Percentiles rank a stretch among this genome's conserved stretches.
These are phyloP conservation scores for Chymomyza caudatula DNA, from an alignment of 2,888 invertebrate genomes.

Conservation along the genomic window DNA sequence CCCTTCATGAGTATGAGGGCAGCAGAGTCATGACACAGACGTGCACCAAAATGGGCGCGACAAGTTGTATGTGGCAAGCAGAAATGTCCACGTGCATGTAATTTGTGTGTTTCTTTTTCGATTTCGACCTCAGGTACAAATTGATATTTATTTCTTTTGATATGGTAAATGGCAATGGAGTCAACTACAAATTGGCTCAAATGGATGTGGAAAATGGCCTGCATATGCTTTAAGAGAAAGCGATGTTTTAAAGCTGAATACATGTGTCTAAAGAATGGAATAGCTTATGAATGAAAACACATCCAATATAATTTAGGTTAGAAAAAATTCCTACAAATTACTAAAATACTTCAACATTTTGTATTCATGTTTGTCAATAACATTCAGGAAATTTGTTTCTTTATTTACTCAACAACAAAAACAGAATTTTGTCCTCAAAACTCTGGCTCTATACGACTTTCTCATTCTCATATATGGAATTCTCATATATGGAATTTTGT, in stretches of 20 bases:
- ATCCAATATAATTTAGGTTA: too few relatives aligned
- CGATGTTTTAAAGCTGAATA: background rate
- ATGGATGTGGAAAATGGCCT: conserved; percentile 7
- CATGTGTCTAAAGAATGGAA: too few relatives aligned
- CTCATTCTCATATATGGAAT: too few relatives aligned
- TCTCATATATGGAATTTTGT: too few relatives aligned
- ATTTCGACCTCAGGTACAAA: conserved; percentile 42
- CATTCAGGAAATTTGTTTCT: too few relatives aligned
- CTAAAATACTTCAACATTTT: too few relatives aligned
- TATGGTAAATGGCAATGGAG: conserved; percentile 15
- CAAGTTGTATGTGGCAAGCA: background rate
- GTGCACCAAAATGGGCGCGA: conserved; percentile 17
- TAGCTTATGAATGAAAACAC: too few relatives aligned
- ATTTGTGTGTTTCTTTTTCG: conserved; percentile 37
- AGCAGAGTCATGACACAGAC: background rate
- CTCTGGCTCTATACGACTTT: too few relatives aligned
- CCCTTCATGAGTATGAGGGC: conserved; percentile 4
- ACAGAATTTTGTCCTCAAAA: too few relatives aligned
- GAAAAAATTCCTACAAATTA: too few relatives aligned
- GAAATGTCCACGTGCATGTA: conserved; percentile 26
- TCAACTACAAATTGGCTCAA: conserved; percentile 6
- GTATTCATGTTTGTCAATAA: too few relatives aligned
- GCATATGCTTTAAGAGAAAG: background rate
- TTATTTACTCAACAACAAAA: too few relatives aligned
- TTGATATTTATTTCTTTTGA: conserved; percentile 51